A percentile compares a stretch with the other conserved stretches of the same genome.
phyloP scores from a whole-genome alignment of 2,797 vertebrate species.

The Myiotriccus ornatus region DNA sequence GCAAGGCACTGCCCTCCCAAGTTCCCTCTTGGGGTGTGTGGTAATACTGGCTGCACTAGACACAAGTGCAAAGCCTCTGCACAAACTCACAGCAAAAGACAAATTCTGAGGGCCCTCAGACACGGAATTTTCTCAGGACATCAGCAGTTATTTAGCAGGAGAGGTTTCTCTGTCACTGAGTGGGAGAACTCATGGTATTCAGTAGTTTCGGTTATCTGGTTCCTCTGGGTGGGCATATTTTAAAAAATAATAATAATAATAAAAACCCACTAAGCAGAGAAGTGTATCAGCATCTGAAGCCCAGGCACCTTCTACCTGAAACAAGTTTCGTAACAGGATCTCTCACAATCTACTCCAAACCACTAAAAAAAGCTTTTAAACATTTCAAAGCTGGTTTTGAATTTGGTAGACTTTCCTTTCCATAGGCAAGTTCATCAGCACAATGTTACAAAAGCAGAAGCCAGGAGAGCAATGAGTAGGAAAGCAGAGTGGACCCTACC shows the following conservation, averaged over 20 bases:
- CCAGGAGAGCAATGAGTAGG: background rate
- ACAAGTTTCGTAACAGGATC: background rate
- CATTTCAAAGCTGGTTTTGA: background rate
- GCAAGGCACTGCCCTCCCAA: background rate
- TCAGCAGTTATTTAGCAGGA: background rate
- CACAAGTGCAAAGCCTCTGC: background rate
- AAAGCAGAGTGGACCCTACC: background rate
- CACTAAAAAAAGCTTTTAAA: background rate
- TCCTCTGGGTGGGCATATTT: background rate
- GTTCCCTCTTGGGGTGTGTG: background rate
- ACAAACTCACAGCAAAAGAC: background rate
- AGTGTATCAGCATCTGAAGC: background rate
- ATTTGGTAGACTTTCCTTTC: background rate
- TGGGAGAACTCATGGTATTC: background rate
- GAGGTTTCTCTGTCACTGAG: background rate
- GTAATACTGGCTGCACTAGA: background rate
- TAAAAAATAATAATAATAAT: too few relatives aligned
- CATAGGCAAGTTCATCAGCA: background rate
- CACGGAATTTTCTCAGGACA: background rate
- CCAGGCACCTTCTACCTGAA: background rate
- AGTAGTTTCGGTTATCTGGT: background rate
- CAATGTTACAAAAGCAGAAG: background rate
- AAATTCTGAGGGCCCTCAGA: background rate
- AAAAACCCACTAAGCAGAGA: background rate
- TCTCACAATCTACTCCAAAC: background rate